Conservation (phyloP, 1,140 invertebrate species). For the Ephestia elutella region DNA sequence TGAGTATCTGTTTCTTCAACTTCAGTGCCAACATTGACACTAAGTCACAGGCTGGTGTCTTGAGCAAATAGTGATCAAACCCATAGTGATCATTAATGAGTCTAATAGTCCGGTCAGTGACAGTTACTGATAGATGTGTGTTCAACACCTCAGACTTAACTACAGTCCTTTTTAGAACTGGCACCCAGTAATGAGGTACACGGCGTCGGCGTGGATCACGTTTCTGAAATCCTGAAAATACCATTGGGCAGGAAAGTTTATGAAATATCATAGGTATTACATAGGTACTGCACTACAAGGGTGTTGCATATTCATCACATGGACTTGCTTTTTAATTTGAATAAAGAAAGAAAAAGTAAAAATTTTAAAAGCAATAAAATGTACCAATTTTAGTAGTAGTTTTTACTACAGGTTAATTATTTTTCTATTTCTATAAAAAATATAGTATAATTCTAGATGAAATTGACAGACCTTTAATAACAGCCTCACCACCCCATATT, state of each 20-base stretch:
- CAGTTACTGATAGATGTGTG: conserved; percentile 84
- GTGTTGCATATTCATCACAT: too few relatives aligned
- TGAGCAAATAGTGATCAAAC: conserved; percentile 95
- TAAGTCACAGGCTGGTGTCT: conserved; percentile 92
- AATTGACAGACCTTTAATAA: conserved; percentile 79
- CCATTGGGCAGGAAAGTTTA: too few relatives aligned
- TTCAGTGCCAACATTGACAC: conserved; percentile 86
- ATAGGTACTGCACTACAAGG: too few relatives aligned
- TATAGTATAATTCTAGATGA: too few relatives aligned
- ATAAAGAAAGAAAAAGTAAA: too few relatives aligned
- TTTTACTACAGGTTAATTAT: too few relatives aligned
- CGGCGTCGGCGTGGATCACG: conserved; percentile 75
- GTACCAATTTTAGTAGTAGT: too few relatives aligned
- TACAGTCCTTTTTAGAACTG: conserved; percentile 83
- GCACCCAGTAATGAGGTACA: conserved; percentile 91
- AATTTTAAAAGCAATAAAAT: too few relatives aligned
- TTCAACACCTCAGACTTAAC: conserved; percentile 96
- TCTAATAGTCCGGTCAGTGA: conserved; percentile 87
- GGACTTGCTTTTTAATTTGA: too few relatives aligned
- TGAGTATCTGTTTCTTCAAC: conserved; percentile 88
- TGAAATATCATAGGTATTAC: too few relatives aligned
- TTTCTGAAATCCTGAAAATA: conserved; percentile 83
- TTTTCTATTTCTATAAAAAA: too few relatives aligned
- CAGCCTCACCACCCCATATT: conserved; percentile 97
- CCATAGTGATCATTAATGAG: conserved; percentile 94